A percentile compares a stretch with the other conserved stretches of the same genome.
phyloP scores from a whole-genome alignment of 2,113 vertebrate genomes.

The Brienomyrus longianalis region DNA sequence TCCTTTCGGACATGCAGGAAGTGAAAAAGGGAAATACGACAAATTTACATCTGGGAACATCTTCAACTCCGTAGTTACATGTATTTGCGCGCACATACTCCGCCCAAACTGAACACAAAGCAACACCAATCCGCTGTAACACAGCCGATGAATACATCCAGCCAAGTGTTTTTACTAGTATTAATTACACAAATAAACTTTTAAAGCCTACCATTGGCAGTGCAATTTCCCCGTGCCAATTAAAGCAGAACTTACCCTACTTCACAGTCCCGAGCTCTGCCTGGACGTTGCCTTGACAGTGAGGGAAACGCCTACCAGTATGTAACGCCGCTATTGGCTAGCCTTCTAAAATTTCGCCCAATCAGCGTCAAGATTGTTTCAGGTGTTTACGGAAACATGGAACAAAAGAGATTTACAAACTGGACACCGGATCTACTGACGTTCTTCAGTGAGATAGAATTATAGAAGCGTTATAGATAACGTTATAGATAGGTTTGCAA shows the following conservation, averaged over 20 bases:
- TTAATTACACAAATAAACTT: neutral
- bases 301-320: slow-evolving; percentile 8
- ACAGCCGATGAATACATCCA: neutral
- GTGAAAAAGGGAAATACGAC: neutral
- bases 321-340: neutral
- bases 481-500: neutral
- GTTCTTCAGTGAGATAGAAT: neutral
- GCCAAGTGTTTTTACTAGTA: neutral
- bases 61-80: neutral
- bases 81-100: neutral
- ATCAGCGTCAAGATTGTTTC: neutral
- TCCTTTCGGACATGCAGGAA: neutral
- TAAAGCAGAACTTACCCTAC: neutral
- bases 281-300: neutral
- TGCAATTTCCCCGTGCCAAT: neutral
- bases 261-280: neutral
- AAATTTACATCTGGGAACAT: neutral
- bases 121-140: neutral
- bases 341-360: neutral
- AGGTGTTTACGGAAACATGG: neutral
- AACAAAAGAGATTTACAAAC: neutral
- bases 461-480: neutral
- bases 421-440: neutral
- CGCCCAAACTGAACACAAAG: neutral
- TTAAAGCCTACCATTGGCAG: neutral